Evolutionary conservation across 2,113 vertebrate genomes (phyloP).

Genomic region (Thamnophis sirtalis): DNA sequence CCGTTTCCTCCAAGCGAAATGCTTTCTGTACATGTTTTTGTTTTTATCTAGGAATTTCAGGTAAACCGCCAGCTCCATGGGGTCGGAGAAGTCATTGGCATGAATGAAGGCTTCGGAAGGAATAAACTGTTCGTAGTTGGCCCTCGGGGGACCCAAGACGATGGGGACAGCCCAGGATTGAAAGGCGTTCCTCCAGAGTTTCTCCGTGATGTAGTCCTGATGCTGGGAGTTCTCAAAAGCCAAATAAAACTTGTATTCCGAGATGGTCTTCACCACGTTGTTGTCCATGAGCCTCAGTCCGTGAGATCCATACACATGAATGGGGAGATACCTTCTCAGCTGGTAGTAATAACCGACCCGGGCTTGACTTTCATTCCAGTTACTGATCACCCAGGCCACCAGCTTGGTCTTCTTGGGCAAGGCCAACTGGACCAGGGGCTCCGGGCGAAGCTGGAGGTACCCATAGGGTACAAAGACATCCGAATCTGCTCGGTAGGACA

Average conservation of each 20-base stretch:
- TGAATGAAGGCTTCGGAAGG: constrained; percentile 89
- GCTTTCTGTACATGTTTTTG: constrained; percentile 67
- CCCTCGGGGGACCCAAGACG: constrained; percentile 81
- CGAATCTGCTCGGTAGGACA: constrained; percentile 82
- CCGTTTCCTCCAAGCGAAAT: constrained; percentile 81
- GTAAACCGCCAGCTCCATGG: constrained; percentile 77
- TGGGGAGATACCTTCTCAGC: constrained; percentile 71
- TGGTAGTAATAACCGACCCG: constrained; percentile 79
- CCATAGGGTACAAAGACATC: constrained; percentile 90
- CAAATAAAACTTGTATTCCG: constrained; percentile 89
- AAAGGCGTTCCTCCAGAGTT: constrained; percentile 89
- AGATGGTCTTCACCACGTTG: constrained; percentile 69
- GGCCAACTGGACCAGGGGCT: constrained; percentile 4
- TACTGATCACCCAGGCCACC: constrained; percentile 89
- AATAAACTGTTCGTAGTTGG: constrained; percentile 89
- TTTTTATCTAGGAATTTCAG: constrained; percentile 78
- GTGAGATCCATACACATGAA: constrained; percentile 80
- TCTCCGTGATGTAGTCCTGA: constrained; percentile 92
- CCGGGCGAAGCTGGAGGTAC: constrained; percentile 63
- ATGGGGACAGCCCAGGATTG: constrained; percentile 79
- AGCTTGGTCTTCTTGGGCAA: constrained; percentile 72
- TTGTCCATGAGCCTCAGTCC: constrained; percentile 61
- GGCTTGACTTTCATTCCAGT: constrained; percentile 82
- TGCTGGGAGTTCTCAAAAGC: constrained; percentile 93
- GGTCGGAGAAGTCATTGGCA: constrained; percentile 83